Percentiles rank a stretch among this genome's conserved stretches.
These are phyloP conservation scores for Macrotis lagotis DNA, from an alignment of 2,113 vertebrate genomes.

Conservation along the genomic window DNA sequence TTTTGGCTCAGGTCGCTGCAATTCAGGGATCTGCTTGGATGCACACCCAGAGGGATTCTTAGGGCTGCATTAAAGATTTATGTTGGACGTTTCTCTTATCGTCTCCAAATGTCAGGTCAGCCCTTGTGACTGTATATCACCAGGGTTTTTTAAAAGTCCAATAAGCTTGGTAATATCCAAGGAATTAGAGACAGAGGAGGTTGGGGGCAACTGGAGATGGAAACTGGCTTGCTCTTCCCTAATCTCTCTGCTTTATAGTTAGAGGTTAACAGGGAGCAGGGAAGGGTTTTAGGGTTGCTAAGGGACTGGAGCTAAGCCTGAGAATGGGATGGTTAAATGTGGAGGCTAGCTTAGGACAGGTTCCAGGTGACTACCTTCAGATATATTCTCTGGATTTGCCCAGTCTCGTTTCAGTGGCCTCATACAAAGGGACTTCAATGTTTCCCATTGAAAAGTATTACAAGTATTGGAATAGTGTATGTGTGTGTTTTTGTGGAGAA, in stretches of 20 bases:
- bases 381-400: background rate
- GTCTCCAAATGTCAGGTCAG: slow-evolving; percentile 21
- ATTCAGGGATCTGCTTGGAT: slow-evolving; percentile 20
- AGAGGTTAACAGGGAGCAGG: background rate
- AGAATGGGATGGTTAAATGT: slow-evolving; percentile 2
- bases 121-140: slow-evolving; percentile 33
- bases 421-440: background rate
- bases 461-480: background rate
- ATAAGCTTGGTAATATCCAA: background rate
- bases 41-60: slow-evolving; percentile 22
- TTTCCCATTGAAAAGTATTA: background rate
- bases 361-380: background rate
- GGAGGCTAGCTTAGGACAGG: background rate
- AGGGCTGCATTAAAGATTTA: slow-evolving; percentile 52
- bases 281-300: background rate
- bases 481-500: background rate
- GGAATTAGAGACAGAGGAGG: background rate
- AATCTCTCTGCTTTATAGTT: background rate
- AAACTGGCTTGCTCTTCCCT: background rate
- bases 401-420: background rate
- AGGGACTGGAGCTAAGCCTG: background rate
- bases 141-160: slow-evolving; percentile 50
- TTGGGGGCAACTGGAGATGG: rapidly evolving
- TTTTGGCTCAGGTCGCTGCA: background rate
- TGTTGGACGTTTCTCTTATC: slow-evolving; percentile 6